Evolutionary conservation across 2,888 invertebrate species (phyloP), one percentile per base, ranked within the genome.

Genomic region (Psococerastis gibbosa): DNA sequence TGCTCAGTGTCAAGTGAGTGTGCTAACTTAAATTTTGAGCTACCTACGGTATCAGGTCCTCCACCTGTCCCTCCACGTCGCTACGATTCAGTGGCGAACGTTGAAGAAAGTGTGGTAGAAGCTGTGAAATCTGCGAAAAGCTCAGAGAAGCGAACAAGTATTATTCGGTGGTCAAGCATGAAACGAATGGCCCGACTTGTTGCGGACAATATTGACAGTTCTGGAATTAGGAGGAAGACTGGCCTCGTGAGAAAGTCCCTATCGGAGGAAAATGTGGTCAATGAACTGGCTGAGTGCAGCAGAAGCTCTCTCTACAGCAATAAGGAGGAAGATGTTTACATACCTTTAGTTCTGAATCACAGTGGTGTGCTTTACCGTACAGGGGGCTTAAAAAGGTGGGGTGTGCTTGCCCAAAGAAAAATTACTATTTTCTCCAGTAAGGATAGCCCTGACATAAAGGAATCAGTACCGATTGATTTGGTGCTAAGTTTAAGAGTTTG

Each of bases 341-440:
- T 57, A 38, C 57, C 64, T 45, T 60, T 66, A 2, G 63, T 68
- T 4, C 69, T 68, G 48, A 75, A 71, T 51, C 68, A 69, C 52
- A 78, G 78, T 1, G 65, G 68, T 51, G 57, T 79, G 47, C 73
- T 70, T 46, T 67, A 69, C 52, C 55, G 55, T 32, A 50, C 57
- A 13, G 57, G 56, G 2, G 59, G 59, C 1, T 77, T 78, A 48
- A 69, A 69, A n/a, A 67, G 79, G 33, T 76, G 75, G 61, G 79
- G 78, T 55, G 70, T 78, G 32, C 58, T 85, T 18, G 71, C 75
- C 3, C 78, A 80, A 50, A 72, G 77, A 35, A 76, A 76, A 55
- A 63, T 87, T 22, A 69, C 73, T 49, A 80, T 82, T 55, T 81
- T 76, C 53, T 64, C 73, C 3, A 84, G 85, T 55, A 75, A 76